A percentile compares a stretch with the other conserved stretches of the same genome.
These are phyloP conservation scores for Percina caprodes DNA, from an alignment of 2,113 vertebrate genomes.

Conservation along the genomic window DNA sequence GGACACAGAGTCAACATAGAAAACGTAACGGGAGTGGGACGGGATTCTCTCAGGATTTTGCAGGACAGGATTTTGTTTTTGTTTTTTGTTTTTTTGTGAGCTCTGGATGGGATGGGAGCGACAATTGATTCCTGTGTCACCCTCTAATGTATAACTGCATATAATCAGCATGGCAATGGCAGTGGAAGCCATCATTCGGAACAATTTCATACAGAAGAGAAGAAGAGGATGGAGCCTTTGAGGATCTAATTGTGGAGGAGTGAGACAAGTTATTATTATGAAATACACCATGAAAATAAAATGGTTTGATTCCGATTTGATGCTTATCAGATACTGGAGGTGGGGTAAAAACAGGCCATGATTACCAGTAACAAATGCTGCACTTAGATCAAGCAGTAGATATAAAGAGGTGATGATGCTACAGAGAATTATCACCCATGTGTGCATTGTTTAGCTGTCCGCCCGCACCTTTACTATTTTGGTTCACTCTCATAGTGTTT, in stretches of 20 bases:
- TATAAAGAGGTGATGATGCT: background rate
- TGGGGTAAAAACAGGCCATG: background rate
- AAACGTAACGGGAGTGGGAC: no score
- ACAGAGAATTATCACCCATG: background rate
- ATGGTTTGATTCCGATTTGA: background rate
- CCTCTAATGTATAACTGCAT: background rate
- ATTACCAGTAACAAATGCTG: background rate
- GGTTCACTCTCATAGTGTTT: background rate
- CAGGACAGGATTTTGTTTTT: no score
- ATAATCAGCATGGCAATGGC: background rate
- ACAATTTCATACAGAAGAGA: background rate
- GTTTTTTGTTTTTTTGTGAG: no score
- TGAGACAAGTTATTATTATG: background rate
- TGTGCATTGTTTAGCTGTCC: background rate
- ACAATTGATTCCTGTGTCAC: no score
- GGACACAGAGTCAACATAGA: no score
- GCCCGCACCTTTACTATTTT: background rate
- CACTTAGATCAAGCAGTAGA: background rate
- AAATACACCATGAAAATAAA: background rate
- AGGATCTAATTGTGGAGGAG: background rate
- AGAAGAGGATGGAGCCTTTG: background rate
- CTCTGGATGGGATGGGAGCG: no score
- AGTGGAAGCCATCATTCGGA: background rate
- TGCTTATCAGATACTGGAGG: background rate
- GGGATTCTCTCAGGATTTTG: no score